Percentiles rank a stretch among this genome's conserved stretches.
phyloP scores from a whole-genome alignment of 23 tunicate genomes.

The Trididemnum clinides region DNA sequence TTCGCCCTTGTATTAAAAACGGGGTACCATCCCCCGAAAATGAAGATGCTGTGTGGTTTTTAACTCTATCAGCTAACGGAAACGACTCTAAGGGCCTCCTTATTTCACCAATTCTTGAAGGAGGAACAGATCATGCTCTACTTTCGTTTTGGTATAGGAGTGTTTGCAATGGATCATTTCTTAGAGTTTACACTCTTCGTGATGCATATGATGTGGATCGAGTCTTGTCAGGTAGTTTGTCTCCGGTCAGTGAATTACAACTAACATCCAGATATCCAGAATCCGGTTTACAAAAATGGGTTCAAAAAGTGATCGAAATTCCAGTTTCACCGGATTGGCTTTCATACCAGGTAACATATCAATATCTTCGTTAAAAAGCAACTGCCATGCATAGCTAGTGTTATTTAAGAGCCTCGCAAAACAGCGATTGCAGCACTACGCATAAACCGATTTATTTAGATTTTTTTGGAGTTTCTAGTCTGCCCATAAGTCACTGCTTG shows the following conservation, averaged over 20 bases:
- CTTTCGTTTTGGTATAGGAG: conserved; percentile 39
- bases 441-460: too few species aligned
- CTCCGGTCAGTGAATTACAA: background rate
- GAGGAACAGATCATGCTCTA: conserved; percentile 21
- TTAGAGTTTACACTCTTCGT: conserved; percentile 20
- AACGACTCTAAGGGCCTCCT: background rate
- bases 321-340: conserved; percentile 25
- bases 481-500: too few species aligned
- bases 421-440: too few species aligned
- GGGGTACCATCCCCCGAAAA: background rate
- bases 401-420: too few species aligned
- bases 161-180: conserved; percentile 15
- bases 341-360: conserved; percentile 40
- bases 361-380: too few species aligned
- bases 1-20: conserved; percentile 3
- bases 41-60: conserved; percentile 13
- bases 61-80: conserved; percentile 3
- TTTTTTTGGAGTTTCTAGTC: too few species aligned
- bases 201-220: background rate
- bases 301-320: background rate
- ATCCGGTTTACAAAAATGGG: conserved; percentile 10
- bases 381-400: too few species aligned
- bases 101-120: conserved; percentile 47
- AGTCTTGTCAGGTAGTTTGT: background rate
- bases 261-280: background rate